Conservation (phyloP, 2,113 vertebrate genomes). For the Coreoperca whiteheadi region DNA sequence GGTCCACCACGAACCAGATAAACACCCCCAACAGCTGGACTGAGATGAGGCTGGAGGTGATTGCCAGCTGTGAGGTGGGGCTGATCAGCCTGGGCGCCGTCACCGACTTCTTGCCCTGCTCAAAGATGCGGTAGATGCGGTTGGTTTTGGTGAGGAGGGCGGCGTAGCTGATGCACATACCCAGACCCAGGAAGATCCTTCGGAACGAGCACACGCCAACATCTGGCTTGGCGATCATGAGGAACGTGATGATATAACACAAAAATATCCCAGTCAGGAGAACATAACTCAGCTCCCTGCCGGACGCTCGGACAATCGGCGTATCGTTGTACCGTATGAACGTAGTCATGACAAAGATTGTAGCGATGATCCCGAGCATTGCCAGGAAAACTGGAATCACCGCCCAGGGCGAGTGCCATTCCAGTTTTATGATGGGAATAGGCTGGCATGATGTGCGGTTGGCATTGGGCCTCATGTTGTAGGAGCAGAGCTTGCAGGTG, state of each 20-base stretch:
- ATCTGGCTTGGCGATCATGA: conserved; percentile 96
- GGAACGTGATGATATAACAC: conserved; percentile 96
- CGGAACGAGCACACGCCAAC: conserved; percentile 94
- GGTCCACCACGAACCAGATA: conserved; percentile 95
- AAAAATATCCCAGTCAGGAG: conserved; percentile 95
- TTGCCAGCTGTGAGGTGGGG: conserved; percentile 94
- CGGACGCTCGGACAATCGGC: conserved; percentile 93
- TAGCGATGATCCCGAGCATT: conserved; percentile 94
- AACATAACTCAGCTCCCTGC: conserved; percentile 95
- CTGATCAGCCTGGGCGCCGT: conserved; percentile 94
- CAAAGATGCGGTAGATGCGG: conserved; percentile 97
- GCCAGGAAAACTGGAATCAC: conserved; percentile 94
- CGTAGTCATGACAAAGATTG: conserved; percentile 94
- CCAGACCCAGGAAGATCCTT: conserved; percentile 93
- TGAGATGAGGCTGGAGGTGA: conserved; percentile 94
- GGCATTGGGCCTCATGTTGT: conserved; percentile 90
- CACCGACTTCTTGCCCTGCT: conserved; percentile 96
- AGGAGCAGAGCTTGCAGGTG: conserved; percentile 92
- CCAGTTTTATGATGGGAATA: conserved; percentile 93
- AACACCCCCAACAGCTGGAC: conserved; percentile 95
- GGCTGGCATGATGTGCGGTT: conserved; percentile 92
- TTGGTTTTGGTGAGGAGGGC: conserved; percentile 97
- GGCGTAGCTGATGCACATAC: conserved; percentile 97
- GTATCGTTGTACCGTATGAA: conserved; percentile 96
- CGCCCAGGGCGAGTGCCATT: conserved; percentile 97